A percentile compares a stretch with the other conserved stretches of the same genome.
These are phyloP conservation scores for Pandemis corylana DNA, from an alignment of 2,888 invertebrate species.

Conservation along the genomic window DNA sequence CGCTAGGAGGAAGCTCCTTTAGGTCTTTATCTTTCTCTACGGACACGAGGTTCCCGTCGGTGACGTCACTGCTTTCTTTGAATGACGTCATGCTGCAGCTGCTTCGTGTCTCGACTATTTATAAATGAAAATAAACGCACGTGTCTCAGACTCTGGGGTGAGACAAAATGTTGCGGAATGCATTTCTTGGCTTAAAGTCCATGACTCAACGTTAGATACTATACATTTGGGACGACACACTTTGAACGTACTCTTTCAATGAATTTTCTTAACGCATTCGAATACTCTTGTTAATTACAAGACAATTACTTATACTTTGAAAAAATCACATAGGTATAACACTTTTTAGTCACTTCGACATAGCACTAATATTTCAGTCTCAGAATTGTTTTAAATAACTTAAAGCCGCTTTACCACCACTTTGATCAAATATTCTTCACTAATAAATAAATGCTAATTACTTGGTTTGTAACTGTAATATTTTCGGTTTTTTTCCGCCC, in stretches of 20 bases:
- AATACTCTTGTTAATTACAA: neutral
- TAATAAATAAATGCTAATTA: neutral
- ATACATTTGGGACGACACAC: neutral
- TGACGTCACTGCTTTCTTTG: constrained; percentile 70
- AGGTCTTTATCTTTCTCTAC: constrained; percentile 59
- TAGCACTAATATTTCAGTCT: neutral
- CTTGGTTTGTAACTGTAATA: neutral
- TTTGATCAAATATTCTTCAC: neutral
- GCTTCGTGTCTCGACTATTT: constrained; percentile 68
- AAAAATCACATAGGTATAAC: constrained; percentile 1
- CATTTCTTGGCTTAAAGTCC: constrained; percentile 53
- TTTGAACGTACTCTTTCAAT: neutral
- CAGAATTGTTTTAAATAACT: neutral
- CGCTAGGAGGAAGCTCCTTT: constrained; percentile 72
- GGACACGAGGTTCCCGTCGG: constrained; percentile 51
- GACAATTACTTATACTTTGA: neutral
- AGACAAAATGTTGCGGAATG: constrained; percentile 71
- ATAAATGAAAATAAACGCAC: constrained; percentile 79
- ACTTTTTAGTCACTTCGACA: constrained; percentile 17
- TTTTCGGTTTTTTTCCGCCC: constrained; percentile 56
- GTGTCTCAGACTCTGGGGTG: constrained; percentile 61
- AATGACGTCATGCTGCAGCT: constrained; percentile 70
- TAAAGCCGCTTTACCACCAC: neutral
- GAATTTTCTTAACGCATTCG: neutral
- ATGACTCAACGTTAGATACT: constrained; percentile 8